Evolutionary conservation across 2,113 vertebrate species (phyloP).

Genomic region (Dermatemys mawii): DNA sequence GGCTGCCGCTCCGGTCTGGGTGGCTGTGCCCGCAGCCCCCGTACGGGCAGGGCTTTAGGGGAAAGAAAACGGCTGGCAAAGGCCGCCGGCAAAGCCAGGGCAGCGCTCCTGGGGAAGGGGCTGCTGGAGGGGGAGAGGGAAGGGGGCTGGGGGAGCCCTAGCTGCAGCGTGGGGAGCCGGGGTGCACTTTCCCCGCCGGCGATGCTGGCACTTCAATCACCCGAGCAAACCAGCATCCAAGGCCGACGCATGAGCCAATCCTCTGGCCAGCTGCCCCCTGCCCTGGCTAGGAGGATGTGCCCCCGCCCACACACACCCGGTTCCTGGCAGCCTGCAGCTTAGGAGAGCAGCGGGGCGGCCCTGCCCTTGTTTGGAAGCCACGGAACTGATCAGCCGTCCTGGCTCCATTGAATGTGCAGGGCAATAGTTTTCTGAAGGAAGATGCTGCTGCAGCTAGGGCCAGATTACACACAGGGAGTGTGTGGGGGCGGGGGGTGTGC

Average conservation of each 20-base stretch:
- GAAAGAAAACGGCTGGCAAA: accelerated
- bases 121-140: no score
- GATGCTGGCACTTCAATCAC: conserved; percentile 44
- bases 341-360: background rate
- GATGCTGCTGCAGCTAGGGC: no score
- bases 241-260: conserved; percentile 48
- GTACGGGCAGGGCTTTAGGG: background rate
- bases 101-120: background rate
- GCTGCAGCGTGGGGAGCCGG: background rate
- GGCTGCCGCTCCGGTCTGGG: background rate
- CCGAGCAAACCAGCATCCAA: background rate
- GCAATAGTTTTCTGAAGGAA: no score
- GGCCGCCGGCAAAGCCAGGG: no score
- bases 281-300: background rate
- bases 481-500: no score
- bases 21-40: background rate
- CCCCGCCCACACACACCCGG: no score
- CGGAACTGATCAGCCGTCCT: no score
- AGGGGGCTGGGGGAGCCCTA: background rate
- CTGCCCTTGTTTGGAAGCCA: no score
- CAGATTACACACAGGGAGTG: no score
- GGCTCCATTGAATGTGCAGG: background rate
- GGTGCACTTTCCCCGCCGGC: conserved; percentile 16
- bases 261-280: conserved; percentile 53
- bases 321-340: background rate